phyloP scores from a whole-genome alignment of 2,888 invertebrate genomes.

The Drosophila diplacantha region DNA sequence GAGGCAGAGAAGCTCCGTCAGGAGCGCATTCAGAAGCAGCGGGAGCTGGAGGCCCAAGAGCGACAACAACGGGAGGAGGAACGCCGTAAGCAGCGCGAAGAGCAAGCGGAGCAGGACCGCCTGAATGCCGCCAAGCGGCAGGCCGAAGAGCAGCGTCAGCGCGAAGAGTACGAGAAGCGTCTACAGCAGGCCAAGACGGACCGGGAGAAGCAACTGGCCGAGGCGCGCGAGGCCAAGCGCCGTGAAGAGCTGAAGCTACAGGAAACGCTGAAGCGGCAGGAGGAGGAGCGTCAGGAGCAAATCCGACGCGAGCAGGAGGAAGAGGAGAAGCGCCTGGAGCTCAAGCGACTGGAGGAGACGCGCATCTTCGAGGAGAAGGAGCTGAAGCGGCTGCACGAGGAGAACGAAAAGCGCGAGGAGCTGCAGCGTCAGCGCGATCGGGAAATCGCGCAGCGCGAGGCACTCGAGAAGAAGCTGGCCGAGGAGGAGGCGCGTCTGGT shows the following conservation, averaged over 20 bases:
- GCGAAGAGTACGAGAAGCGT: slow-evolving; percentile 66
- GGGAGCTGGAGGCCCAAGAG: slow-evolving; percentile 59
- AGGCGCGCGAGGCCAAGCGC: slow-evolving; percentile 69
- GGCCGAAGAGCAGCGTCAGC: slow-evolving; percentile 64
- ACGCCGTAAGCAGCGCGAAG: slow-evolving; percentile 54
- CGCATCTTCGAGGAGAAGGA: slow-evolving; percentile 70
- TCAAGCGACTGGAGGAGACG: slow-evolving; percentile 64
- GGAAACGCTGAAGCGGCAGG: slow-evolving; percentile 62
- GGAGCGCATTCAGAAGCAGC: slow-evolving; percentile 59
- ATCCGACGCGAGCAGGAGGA: slow-evolving; percentile 70
- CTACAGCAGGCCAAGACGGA: slow-evolving; percentile 64
- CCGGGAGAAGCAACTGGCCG: slow-evolving; percentile 65
- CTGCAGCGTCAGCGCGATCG: slow-evolving; percentile 69
- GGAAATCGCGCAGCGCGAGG: slow-evolving; percentile 69
- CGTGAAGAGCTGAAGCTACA: slow-evolving; percentile 65
- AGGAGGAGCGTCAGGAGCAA: slow-evolving; percentile 65
- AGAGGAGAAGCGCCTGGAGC: slow-evolving; percentile 69
- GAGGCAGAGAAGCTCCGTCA: slow-evolving; percentile 57
- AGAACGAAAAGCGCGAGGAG: slow-evolving; percentile 65
- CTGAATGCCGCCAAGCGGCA: slow-evolving; percentile 58
- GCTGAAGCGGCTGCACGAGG: slow-evolving; percentile 68
- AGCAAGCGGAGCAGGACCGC: slow-evolving; percentile 62
- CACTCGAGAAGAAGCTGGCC: slow-evolving; percentile 60
- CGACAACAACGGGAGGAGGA: slow-evolving; percentile 51
- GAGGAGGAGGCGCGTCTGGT: slow-evolving; percentile 72